These are phyloP conservation scores for Nibea coibor DNA, from an alignment of 2,113 vertebrate species.

Conservation along the genomic window DNA sequence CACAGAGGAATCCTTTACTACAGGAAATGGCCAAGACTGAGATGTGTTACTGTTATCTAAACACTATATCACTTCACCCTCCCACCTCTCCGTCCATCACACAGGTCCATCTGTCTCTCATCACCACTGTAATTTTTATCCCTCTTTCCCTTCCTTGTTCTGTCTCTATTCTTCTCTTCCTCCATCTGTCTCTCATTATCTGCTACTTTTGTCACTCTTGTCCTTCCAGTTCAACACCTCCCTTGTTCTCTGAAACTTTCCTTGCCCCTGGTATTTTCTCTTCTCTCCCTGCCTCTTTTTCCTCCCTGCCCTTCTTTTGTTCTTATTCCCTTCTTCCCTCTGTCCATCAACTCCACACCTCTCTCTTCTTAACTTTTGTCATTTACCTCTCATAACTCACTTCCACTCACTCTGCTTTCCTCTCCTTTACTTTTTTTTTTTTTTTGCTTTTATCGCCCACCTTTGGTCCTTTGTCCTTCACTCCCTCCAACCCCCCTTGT, in stretches of 20 bases:
- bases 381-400: constrained; percentile 10
- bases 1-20: background rate
- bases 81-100: constrained; percentile 23
- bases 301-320: constrained; percentile 20
- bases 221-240: constrained; percentile 32
- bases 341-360: background rate
- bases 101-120: constrained; percentile 40
- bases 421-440: background rate
- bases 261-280: constrained; percentile 9
- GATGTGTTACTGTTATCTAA: constrained; percentile 18
- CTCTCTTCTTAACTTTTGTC: background rate
- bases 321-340: background rate
- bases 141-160: constrained; percentile 8
- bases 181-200: constrained; percentile 50
- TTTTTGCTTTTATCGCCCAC: background rate
- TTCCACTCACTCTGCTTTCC: background rate
- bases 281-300: background rate
- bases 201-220: constrained; percentile 41
- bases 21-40: constrained; percentile 7
- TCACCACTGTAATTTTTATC: constrained; percentile 10
- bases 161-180: background rate
- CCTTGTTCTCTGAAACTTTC: constrained; percentile 8
- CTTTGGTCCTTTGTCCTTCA: constrained; percentile 25
- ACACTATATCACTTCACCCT: constrained; percentile 8
- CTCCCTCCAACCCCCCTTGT: background rate